Evolutionary conservation across 2,113 vertebrate species (phyloP), one percentile per base, ranked within the genome.

Genomic region (Dendrocopos noguchii): DNA sequence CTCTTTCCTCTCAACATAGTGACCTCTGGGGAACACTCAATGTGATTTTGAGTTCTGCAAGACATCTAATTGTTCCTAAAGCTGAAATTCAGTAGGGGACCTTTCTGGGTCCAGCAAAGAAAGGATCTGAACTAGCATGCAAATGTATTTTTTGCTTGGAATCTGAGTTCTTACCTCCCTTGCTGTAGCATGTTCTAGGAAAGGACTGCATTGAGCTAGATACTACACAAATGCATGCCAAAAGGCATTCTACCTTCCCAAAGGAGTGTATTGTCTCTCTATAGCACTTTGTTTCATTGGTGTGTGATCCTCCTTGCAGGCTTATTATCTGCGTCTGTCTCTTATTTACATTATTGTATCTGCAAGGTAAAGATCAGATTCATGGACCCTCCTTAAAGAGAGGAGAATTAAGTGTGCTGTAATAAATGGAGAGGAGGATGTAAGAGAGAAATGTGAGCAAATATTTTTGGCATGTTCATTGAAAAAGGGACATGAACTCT

Each of bases 51-150:
- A 79, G 33, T 87, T 87, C 67, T 91, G 14, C 55, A 79, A 87
- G 78, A 19, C 67, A 80, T 80, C 55, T 95, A 42, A 74, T 82
- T 95, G 52, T 87, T 95, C 42, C 39, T 77, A 74, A 95, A 83
- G 42, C 72, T 89, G 74, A 53, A 80, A 92, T 56, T 87, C 84
- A 71, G 29, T 47, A 65, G 78, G 65, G 16, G 11, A 73, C 19
- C 16, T 79, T 82, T 80, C 29, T 77, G 52, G 56, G 19, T 89
- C 64, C 5, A 1, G 24, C 39, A 61, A 33, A 60, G 64, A 56
- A 64, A 85, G 50, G 68, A 87, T 82, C 89, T 87, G 47, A 89
- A 76, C 81, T 85, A 87, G 52, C 90, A 67, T 77, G 64, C 72
- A 74, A 87, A 87, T 85, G 4, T n/a, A 7, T 36, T 84, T 88